Evolutionary conservation across 1,140 invertebrate species (phyloP).

Genomic region (Drosophila ercepeae): DNA sequence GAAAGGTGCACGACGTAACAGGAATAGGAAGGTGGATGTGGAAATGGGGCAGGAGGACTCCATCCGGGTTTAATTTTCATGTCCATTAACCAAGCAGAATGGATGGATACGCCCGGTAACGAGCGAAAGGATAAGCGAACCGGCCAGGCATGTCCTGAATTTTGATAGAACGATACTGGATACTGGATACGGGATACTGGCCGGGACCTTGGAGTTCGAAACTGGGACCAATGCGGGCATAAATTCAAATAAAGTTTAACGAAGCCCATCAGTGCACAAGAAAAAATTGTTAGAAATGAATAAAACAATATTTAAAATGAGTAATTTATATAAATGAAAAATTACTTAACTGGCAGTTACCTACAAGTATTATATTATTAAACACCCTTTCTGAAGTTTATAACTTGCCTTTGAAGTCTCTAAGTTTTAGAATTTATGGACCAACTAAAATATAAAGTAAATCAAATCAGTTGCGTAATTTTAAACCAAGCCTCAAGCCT

Average conservation of each 20-base stretch:
- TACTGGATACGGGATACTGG: too few relatives aligned
- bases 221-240: conserved; percentile 61
- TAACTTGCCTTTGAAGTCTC: too few relatives aligned
- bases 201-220: conserved; percentile 53
- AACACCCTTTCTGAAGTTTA: too few relatives aligned
- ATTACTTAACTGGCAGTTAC: too few relatives aligned
- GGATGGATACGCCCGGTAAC: conserved; percentile 63
- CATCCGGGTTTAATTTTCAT: conserved; percentile 75
- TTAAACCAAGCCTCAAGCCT: too few relatives aligned
- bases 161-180: conserved; percentile 37
- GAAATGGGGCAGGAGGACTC: conserved; percentile 3
- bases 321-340: too few relatives aligned
- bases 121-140: conserved; percentile 68
- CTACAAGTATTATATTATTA: too few relatives aligned
- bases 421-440: too few relatives aligned
- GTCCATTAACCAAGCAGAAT: conserved; percentile 82
- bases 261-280: conserved; percentile 68
- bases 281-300: conserved; percentile 5
- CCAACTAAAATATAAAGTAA: too few relatives aligned
- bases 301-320: too few relatives aligned
- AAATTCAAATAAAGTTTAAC: conserved; percentile 81
- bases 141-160: conserved; percentile 53
- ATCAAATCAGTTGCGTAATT: too few relatives aligned
- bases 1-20: conserved; percentile 11
- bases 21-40: neutral